Base-by-base conservation (phyloP, 2,888 invertebrate species). In the Biston stratarius region DNA sequence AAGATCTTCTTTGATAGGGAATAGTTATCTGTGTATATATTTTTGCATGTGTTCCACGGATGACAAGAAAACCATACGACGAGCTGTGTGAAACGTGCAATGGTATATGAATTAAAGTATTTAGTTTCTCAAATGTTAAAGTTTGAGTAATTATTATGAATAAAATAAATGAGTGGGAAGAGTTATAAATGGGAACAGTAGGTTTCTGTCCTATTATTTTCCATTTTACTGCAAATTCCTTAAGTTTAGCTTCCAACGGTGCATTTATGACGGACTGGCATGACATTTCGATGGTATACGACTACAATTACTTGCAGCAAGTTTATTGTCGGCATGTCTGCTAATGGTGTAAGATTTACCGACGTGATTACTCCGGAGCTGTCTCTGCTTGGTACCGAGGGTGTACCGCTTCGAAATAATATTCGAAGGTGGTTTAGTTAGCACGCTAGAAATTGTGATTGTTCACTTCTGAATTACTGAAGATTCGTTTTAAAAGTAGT, bases 341-440 rank as follows among this genome's bases (percentile, higher is more conserved):
- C 36, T 73, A 72, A 74, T 74, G 71, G 73, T 69, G 71, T 67
- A 74, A 74, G 73, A 74, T 74, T 71, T 70, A 67, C 73, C 58
- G 47, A 63, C 55, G 59, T 64, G 73, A 72, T 73, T 74, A 70
- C 51, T 48, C 7, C 9, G 63, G 69, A 14, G 67, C 71, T 64
- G 56, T 73, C 74, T 47, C 70, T n/a, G 44, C 12, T 38, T 66
- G 74, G 71, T 58, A 74, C 74, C 36, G 55, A 52, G 63, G 63
- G 69, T 57, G 65, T 61, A 59, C 56, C 49, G 40, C 40, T 48
- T 24, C 33, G 48, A 48, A 55, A 60, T 62, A 8, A 66, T 57
- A 61, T 53, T 58, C 34, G 66, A n/a, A 59, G 53, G 64, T 65
- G 61, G 51, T 44, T 38, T 38, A 34, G 24, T 58, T 62, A 33